phyloP scores from a whole-genome alignment of 1,140 invertebrate genomes.

The Atta colombica region DNA sequence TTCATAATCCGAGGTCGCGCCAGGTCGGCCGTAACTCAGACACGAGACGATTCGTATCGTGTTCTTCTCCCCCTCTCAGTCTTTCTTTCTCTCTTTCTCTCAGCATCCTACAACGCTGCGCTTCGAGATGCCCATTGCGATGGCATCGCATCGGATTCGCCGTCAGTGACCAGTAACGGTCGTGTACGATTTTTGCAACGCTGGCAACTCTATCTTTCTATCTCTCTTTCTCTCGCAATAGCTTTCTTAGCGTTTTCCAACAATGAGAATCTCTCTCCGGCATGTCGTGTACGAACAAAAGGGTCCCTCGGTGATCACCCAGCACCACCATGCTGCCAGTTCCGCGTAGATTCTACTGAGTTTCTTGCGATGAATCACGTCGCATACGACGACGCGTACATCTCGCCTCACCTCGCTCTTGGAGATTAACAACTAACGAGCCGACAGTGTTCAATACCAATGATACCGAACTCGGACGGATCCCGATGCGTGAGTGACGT shows the following conservation, averaged over 20 bases:
- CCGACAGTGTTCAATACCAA: conserved; percentile 13
- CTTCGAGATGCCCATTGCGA: conserved; percentile 13
- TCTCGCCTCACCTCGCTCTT: not conserved
- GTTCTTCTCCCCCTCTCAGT: conserved; percentile 15
- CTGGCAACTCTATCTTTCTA: not conserved
- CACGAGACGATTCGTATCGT: conserved; percentile 75
- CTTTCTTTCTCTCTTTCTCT: conserved; percentile 9
- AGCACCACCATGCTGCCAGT: conserved; percentile 7
- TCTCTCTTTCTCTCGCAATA: conserved; percentile 35
- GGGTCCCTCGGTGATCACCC: not conserved
- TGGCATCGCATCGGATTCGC: conserved; percentile 29
- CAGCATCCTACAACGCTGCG: conserved; percentile 46
- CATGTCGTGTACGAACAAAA: conserved; percentile 1
- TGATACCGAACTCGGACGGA: conserved; percentile 53
- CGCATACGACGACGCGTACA: conserved; percentile 41
- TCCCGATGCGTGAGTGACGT: conserved; percentile 54
- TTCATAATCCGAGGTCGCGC: conserved; percentile 76
- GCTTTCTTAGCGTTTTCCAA: conserved; percentile 72
- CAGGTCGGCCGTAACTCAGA: conserved; percentile 75
- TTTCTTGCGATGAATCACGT: conserved; percentile 73
- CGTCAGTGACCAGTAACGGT: conserved; percentile 66
- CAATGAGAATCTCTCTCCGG: conserved; percentile 65
- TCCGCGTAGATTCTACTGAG: conserved; percentile 66
- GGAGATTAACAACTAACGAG: conserved; percentile 58
- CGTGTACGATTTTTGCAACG: conserved; percentile 64